phyloP scores from a whole-genome alignment of 2,888 invertebrate genomes.

The Sturmia bella region DNA sequence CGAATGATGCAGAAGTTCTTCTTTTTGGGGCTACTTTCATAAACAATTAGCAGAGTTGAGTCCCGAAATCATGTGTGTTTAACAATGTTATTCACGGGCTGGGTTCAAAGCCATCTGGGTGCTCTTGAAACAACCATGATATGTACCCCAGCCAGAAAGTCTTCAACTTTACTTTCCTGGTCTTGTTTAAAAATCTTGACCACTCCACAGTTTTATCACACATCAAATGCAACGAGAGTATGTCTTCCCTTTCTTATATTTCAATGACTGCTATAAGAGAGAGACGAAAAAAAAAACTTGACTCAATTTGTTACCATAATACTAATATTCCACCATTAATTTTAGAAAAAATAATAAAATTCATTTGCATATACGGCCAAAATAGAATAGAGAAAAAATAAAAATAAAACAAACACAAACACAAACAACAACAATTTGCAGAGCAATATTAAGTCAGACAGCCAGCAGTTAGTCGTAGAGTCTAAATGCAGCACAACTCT shows the following conservation, averaged over 20 bases:
- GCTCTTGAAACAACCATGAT: too few species aligned
- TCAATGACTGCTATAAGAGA: neutral
- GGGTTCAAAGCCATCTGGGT: too few species aligned
- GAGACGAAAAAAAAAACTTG: slow-evolving; percentile 13
- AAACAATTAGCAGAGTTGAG: too few species aligned
- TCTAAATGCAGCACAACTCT: neutral
- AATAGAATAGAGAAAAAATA: slow-evolving; percentile 62
- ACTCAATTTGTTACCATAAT: slow-evolving; percentile 50
- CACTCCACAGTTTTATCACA: too few species aligned
- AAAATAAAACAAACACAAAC: slow-evolving; percentile 56
- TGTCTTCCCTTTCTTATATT: neutral
- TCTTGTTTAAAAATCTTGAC: too few species aligned
- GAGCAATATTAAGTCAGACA: neutral
- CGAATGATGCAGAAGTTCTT: too few species aligned
- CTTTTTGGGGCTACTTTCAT: too few species aligned
- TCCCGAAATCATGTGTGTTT: too few species aligned
- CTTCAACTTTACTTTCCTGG: too few species aligned
- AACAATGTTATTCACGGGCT: too few species aligned
- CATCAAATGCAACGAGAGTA: too few species aligned
- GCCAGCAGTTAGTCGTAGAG: slow-evolving; percentile 14
- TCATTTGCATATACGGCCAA: neutral
- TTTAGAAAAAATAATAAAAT: slow-evolving; percentile 26
- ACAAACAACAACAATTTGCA: neutral
- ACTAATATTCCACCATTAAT: slow-evolving; percentile 14
- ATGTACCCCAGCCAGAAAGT: too few species aligned